Base-by-base conservation (phyloP, 2,113 vertebrate species). In the Perca fluviatilis region DNA sequence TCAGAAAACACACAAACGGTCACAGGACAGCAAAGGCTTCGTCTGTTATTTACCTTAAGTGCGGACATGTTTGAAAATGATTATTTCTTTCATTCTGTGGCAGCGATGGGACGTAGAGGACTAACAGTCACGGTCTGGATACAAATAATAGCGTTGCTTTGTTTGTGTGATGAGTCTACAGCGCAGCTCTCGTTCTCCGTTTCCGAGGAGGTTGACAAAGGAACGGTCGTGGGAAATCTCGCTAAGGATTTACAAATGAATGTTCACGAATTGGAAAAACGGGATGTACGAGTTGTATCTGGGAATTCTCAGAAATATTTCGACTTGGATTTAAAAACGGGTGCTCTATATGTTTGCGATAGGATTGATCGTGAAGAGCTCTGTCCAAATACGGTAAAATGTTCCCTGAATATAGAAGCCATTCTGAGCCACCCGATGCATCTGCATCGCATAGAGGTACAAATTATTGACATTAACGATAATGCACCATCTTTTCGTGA, bases 401-500 rank as follows among this genome's bases (percentile, higher is more conserved):
- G 96, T 84, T 63, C 92, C 21, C 58, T 95, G 12, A 91, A 91
- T 74, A 87, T 95, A 62, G 95, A 97, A 90, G 94, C 96, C 18
- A 90, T 97, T 72, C 69, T 96, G 70, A 93, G 95, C 81, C 93
- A 95, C 3, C 96, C 96, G 0, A 56, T 96, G 67, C 75, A 88
- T 67, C 79, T 97, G 56, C 92, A 96, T 86, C 92, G 90, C 73
- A 89, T 96, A 74, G 96, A 96, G 56, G 84, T 97, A 15, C 86
- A 93, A 8, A 88, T 97, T 80, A 76, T 89, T 74, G 96, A 97
- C 70, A 92, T 96, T 49, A 97, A 97, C 49, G 96, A 97, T 7
- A 96, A 97, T 87, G 81, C 95, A 8, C 97, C 96, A 0, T 87
- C 64, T 33, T 97, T 97, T 82, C 76, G 85, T 14, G 93, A 94